Evolutionary conservation across 2,113 vertebrate genomes (phyloP), one percentile per base, ranked within the genome.

Genomic region (Heterotis niloticus): DNA sequence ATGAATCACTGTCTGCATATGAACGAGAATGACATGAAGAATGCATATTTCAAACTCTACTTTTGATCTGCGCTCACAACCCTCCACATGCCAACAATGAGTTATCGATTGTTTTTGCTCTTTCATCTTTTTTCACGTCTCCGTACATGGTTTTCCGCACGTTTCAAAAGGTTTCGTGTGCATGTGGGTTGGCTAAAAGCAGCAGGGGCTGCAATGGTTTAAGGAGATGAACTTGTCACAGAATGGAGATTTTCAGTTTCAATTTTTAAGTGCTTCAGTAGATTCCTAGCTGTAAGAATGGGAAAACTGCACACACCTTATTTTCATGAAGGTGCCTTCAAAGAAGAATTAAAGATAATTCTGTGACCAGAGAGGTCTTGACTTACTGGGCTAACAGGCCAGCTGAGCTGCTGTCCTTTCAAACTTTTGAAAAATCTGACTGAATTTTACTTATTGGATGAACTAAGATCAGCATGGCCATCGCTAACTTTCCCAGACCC

Each of bases 1-100:
- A 80, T 74, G 75, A 75, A 73, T 71, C 75, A 56, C 67, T 65
- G 67, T 62, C 60, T 81, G 75, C 34, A 52, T 44, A 62, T 34
- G 44, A 57, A 65, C 24, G 52, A 77, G 75, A 71, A 34, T 29
- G n/a, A 64, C 18, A 10, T n/a, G 54, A 23, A 54, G 52, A 24
- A 51, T 57, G 57, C 34, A 26, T 44, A 51, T 78, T 78, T 78
- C 56, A 78, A 5, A 70, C 17, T 51, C 26, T 54, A 24, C 67
- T 70, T 69, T 62, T 51, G 66, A 78, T 78, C 57, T 69, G 28
- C 5, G 60, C 67, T 70, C 18, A 29, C 17, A 44, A 29, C 20
- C 34, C 66, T 78, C 54, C 59, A 20, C 28, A 70, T 11, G 5
- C 20, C 20, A 17, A 20, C 56, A 24, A 69, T 44, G 29, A 14